Percentiles rank a stretch among this genome's conserved stretches.
Evolutionary conservation across 2,888 invertebrate species (phyloP).

Genomic region (Uropetala carovei): DNA sequence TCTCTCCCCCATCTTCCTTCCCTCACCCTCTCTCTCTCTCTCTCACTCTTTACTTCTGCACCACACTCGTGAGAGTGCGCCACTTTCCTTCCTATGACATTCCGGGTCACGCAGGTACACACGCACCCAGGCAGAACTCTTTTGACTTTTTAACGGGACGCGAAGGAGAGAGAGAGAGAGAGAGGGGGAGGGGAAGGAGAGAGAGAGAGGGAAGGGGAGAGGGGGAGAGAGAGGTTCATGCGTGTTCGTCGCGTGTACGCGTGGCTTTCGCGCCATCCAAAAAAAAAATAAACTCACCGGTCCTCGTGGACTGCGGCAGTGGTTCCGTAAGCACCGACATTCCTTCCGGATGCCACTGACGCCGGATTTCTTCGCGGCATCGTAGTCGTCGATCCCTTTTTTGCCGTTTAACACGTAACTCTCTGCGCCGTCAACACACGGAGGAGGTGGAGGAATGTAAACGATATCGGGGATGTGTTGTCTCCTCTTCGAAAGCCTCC

Average conservation of each 20-base stretch:
- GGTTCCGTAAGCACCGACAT: neutral
- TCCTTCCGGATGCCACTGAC: neutral
- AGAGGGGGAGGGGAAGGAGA: neutral
- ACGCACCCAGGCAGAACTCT: neutral
- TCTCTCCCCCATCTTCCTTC: neutral
- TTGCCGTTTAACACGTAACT: no score
- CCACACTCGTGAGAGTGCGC: conserved; percentile 29
- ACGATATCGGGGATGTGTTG: neutral
- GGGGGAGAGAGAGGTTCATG: neutral
- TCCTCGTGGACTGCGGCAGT: conserved; percentile 51
- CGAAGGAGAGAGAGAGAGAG: no score
- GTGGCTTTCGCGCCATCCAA: neutral
- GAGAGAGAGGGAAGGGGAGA: neutral
- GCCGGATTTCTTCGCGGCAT: neutral
- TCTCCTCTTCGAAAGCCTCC: neutral
- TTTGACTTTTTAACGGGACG: conserved; percentile 21
- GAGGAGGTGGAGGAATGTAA: neutral
- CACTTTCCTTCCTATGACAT: conserved; percentile 48
- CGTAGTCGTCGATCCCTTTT: no score
- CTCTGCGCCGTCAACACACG: neutral
- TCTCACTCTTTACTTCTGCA: no score
- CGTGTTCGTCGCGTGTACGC: neutral
- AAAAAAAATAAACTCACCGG: conserved; percentile 55
- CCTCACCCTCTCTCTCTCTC: no score
- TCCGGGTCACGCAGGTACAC: conserved; percentile 52